Conservation (phyloP, 2,797 vertebrate species). For the Hozukius guyotensis region DNA sequence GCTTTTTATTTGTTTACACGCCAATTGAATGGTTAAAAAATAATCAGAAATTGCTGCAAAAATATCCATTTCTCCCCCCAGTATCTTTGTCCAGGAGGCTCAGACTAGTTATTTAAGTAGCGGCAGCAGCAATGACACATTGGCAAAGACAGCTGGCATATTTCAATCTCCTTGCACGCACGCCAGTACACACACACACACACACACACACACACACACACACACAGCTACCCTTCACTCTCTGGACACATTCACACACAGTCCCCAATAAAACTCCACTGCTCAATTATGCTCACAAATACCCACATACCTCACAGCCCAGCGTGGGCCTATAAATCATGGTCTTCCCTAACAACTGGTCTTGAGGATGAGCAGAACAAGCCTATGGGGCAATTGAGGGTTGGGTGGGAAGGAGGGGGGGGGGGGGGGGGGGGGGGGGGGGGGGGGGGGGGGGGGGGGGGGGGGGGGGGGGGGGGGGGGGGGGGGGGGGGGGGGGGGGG, state of each 20-base stretch:
- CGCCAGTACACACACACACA: conserved; percentile 26
- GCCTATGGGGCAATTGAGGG: conserved; percentile 57
- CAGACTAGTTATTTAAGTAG: conserved; percentile 52
- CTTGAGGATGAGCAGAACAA: conserved; percentile 54
- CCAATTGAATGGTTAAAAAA: neutral
- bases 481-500: too few relatives aligned
- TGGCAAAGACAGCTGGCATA: conserved; percentile 24
- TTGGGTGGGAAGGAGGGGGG: neutral
- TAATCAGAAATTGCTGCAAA: neutral
- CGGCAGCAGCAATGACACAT: conserved; percentile 23
- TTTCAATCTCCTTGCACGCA: conserved; percentile 4
- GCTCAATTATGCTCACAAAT: conserved; percentile 78
- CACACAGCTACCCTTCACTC: neutral
- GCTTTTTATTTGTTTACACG: conserved; percentile 1
- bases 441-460: too few relatives aligned
- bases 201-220: conserved; percentile 22
- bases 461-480: too few relatives aligned
- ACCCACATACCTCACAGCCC: conserved; percentile 65
- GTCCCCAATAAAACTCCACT: conserved; percentile 57
- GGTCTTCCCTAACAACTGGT: conserved; percentile 61
- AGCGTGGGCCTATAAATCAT: conserved; percentile 76
- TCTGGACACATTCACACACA: conserved; percentile 23
- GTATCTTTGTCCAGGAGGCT: conserved; percentile 8
- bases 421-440: neutral
- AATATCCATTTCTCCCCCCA: neutral